Conservation (phyloP, 2,797 vertebrate species). For the Esox lucius region DNA sequence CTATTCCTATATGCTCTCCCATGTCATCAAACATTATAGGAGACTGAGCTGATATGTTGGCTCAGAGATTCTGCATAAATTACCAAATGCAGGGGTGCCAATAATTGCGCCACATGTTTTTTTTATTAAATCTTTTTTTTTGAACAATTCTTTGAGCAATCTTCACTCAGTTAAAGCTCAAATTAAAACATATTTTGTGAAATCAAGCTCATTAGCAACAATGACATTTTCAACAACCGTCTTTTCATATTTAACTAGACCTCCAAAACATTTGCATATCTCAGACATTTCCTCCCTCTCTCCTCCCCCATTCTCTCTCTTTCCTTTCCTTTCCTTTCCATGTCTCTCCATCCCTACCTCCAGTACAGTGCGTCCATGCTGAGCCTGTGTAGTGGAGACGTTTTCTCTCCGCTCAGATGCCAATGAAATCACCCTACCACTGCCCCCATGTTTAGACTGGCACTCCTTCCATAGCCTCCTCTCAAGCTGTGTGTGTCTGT, state of each 20-base stretch:
- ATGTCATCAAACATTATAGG: too few relatives aligned
- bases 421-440: slow-evolving; percentile 44
- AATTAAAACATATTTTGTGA: too few relatives aligned
- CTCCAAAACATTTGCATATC: background rate
- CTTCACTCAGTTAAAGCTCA: too few relatives aligned
- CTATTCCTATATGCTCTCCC: too few relatives aligned
- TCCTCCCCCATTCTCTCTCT: background rate
- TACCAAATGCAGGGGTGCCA: too few relatives aligned
- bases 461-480: slow-evolving; percentile 30
- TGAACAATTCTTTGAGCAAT: too few relatives aligned
- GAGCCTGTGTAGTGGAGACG: slow-evolving; percentile 29
- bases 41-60: too few relatives aligned
- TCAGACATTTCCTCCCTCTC: background rate
- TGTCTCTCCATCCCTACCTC: slow-evolving; percentile 16
- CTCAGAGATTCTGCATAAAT: too few relatives aligned
- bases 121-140: too few relatives aligned
- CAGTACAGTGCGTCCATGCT: slow-evolving; percentile 46
- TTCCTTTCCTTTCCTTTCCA: slow-evolving; percentile 15
- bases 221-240: slow-evolving; percentile 1
- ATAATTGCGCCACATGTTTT: too few relatives aligned
- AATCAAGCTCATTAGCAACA: too few relatives aligned
- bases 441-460: slow-evolving; percentile 36
- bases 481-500: slow-evolving; percentile 28
- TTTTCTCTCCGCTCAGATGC: slow-evolving; percentile 34
- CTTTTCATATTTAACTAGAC: slow-evolving; percentile 10